A percentile compares a stretch with the other conserved stretches of the same genome.
phyloP scores from a whole-genome alignment of 2,888 invertebrate genomes.

The Temnothorax unifasciatus region DNA sequence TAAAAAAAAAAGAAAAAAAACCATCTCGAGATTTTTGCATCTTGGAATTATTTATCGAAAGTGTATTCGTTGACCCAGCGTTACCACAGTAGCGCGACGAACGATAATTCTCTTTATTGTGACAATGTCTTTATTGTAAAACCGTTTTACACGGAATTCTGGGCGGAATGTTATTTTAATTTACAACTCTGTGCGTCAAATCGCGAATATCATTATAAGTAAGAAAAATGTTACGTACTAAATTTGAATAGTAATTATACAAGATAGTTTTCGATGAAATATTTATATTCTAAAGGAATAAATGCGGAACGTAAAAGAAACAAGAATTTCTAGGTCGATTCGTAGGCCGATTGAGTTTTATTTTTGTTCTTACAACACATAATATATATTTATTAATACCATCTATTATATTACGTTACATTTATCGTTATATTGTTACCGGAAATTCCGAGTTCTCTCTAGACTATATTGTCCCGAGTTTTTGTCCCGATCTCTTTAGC shows the following conservation, averaged over 20 bases:
- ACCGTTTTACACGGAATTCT: neutral
- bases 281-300: neutral
- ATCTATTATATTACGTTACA: neutral
- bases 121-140: neutral
- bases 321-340: neutral
- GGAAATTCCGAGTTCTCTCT: neutral
- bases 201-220: neutral
- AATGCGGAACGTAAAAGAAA: neutral
- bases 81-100: neutral
- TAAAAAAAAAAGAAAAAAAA: neutral
- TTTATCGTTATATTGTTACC: neutral
- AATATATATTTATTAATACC: constrained; percentile 4
- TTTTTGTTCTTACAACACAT: neutral
- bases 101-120: neutral
- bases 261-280: neutral
- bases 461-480: neutral
- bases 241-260: neutral
- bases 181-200: neutral
- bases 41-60: neutral
- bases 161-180: neutral
- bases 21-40: neutral
- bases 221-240: neutral
- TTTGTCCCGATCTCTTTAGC: neutral
- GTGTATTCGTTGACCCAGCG: neutral
- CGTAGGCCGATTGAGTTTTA: neutral